Evolutionary conservation across 2,113 vertebrate genomes (phyloP), one percentile per base, ranked within the genome.

Genomic region (Pampusana beccarii): DNA sequence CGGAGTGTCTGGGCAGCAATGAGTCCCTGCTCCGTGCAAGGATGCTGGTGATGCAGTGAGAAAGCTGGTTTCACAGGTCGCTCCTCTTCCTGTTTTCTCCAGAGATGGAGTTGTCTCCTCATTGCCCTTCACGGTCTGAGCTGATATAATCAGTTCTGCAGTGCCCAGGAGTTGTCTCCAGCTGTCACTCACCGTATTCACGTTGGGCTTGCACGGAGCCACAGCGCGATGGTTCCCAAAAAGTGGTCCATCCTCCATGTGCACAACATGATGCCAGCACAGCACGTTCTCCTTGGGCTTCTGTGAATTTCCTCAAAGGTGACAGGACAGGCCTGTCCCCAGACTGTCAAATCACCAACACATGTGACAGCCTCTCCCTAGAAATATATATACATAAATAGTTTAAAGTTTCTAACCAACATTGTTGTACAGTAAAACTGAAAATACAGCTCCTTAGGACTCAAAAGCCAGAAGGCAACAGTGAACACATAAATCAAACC

Each of bases 101-200:
- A 64, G 64, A 10, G 11, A 0, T 6, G 0, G 4, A 56, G 48
- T 60, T 61, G 7, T 70, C 64, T 90, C 70, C 85, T 80, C 4
- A 0, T 14, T 61, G 78, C 44, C 88, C 73, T 73, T 83, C 81
- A 44, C 1, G 6, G 54, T 78, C 75, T 0, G 0, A 75, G 29
- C 58, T 57, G 17, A 85, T 18, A 36, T 11, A 36, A 80, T 60
- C 65, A 3, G 0, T 60, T 44, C 24, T 1, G 2, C 75, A 48
- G 72, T 16, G 89, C 50, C 44, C 29, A 44, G 66, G 69, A 58
- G 61, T 61, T 0, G 1, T 26, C 48, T 80, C 57, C 66, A 54
- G 72, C 38, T 44, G 4, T 34, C 0, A 1, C 62, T 87, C 53
- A 5, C 57, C 0, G 0, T 20, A 20, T 20, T 26, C 1, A 1